Conservation (phyloP, 2,113 vertebrate species). For the Entomyzon cyanotis region DNA sequence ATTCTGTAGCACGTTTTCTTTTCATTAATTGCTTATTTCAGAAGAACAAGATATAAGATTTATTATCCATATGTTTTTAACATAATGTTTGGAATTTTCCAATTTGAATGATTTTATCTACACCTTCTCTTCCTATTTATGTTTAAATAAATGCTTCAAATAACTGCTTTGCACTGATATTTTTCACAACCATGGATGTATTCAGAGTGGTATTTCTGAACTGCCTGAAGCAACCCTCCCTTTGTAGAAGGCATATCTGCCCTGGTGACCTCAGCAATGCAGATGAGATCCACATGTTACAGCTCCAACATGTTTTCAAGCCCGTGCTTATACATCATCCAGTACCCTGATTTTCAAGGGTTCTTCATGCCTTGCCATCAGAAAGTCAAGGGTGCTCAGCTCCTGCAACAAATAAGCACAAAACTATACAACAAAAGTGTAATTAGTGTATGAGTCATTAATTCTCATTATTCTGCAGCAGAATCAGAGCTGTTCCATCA, state of each 20-base stretch:
- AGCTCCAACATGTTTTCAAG: background rate
- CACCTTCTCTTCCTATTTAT: background rate
- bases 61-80: background rate
- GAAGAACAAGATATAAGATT: background rate
- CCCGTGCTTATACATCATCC: background rate
- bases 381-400: background rate
- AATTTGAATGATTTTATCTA: background rate
- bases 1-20: background rate
- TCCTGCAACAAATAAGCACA: conserved; percentile 1
- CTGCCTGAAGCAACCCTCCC: background rate
- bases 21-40: background rate
- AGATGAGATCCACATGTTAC: background rate
- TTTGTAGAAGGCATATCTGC: background rate
- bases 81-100: background rate
- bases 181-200: background rate
- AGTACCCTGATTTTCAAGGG: background rate
- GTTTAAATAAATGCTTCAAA: background rate
- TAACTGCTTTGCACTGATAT: background rate
- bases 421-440: background rate
- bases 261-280: background rate
- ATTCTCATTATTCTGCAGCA: conserved; percentile 8
- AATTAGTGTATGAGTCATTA: conserved; percentile 27
- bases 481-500: background rate
- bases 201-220: background rate
- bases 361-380: background rate